Base-by-base conservation (phyloP, 2,888 invertebrate species). In the Xylocampa areola region DNA sequence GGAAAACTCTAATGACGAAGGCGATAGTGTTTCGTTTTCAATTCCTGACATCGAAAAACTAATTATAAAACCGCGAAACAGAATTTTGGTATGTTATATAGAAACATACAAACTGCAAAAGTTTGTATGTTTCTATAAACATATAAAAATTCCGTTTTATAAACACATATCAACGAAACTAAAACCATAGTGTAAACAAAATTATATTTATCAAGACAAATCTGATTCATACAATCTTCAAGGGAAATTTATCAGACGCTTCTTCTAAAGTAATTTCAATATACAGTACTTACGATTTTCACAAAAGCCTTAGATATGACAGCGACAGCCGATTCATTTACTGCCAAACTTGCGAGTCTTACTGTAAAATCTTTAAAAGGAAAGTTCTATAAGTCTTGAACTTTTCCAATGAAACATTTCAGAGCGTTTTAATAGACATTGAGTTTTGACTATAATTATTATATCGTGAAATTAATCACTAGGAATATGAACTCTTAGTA, bases 301-400 rank as follows among this genome's bases (percentile, higher is more conserved):
- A 58, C 60, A 48, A 61, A 51, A 33, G 25, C 36, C 39, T 50
- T 19, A 52, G 29, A 62, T 49, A 59, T 43, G 21, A 54, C 39
- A 40, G 30, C 40, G 59, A 59, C 59, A 59, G 36, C 19, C 49
- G 50, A 52, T 59, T 64, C 48, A 57, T 25, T 57, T 55, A 45
- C 48, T 48, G 19, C 2, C 8, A 29, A 64, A 63, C 50, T 64
- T 66, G 16, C 1, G 21, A 39, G 29, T 50, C 41, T 64, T 51
- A 39, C 35, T 55, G 16, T 40, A 45, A 61, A 68, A 61, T 58
- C 19, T 39, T 51, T 76, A 63, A 74, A 62, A 76, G 75, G 36
- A 52, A 76, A 76, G 75, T 74, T 73, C 57, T 32, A 41, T 65
- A 67, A 69, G 66, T 54, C 47, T 25, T 36, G 33, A 74, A 77